Percentiles rank a stretch among this genome's conserved stretches.
Conservation (phyloP, 2,888 invertebrate genomes). For the Nomada ruficornis region DNA sequence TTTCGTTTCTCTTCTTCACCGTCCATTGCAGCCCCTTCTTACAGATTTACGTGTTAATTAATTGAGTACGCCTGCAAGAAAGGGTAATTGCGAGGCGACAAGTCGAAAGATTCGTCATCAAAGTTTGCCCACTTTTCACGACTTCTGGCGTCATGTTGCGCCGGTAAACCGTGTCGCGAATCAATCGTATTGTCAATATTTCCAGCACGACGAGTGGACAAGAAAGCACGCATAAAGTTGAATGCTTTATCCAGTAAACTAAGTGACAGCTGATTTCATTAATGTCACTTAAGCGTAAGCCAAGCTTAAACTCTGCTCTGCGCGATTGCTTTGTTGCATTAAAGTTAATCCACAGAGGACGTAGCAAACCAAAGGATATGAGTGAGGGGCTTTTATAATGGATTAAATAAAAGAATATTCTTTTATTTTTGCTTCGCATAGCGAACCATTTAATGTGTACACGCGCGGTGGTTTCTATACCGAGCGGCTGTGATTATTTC, state of each 20-base stretch:
- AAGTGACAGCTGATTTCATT: constrained; percentile 67
- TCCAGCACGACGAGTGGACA: not conserved
- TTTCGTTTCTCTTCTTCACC: constrained; percentile 12
- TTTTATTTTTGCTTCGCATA: no score
- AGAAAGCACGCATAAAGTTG: constrained; percentile 21
- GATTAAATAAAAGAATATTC: no score
- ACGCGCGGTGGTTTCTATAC: not conserved
- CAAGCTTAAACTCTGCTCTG: constrained; percentile 59
- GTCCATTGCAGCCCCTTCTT: constrained; percentile 47
- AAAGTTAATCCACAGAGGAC: constrained; percentile 58
- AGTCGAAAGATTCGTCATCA: constrained; percentile 65
- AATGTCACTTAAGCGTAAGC: constrained; percentile 68
- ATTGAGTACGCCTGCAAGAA: constrained; percentile 71
- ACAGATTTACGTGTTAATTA: constrained; percentile 72
- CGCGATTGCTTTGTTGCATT: constrained; percentile 56
- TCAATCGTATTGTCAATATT: not conserved
- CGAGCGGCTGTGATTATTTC: not conserved
- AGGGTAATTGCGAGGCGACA: constrained; percentile 52
- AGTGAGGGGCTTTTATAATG: not conserved
- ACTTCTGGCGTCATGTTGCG: not conserved
- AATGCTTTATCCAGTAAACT: constrained; percentile 50
- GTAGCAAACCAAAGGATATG: constrained; percentile 43
- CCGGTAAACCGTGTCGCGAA: not conserved
- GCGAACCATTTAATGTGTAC: no score
- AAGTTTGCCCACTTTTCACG: constrained; percentile 67